Conservation (phyloP, 1,140 invertebrate genomes). For the Drosophila bocki region DNA sequence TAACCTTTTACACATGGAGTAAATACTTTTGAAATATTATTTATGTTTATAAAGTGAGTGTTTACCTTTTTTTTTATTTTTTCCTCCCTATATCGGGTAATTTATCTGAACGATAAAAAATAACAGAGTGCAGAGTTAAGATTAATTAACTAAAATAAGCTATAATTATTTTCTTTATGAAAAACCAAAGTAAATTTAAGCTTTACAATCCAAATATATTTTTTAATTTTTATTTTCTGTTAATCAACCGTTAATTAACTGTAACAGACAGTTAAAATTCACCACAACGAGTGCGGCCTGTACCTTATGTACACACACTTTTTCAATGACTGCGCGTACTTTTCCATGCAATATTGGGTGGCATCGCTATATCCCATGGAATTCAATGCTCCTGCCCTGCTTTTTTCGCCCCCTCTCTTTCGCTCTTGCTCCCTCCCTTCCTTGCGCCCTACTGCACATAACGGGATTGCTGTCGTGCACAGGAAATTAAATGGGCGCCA, state of each 20-base stretch:
- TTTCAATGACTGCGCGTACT: constrained; percentile 34
- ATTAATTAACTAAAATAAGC: no score
- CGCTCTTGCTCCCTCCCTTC: background rate
- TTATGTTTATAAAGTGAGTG: background rate
- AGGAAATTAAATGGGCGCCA: constrained; percentile 77
- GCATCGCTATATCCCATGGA: constrained; percentile 22
- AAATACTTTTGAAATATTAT: background rate
- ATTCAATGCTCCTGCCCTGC: constrained; percentile 16
- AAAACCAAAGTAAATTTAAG: no score
- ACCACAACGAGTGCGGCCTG: background rate
- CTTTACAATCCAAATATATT: no score
- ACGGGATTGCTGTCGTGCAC: constrained; percentile 51
- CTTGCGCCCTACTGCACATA: constrained; percentile 7
- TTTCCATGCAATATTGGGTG: constrained; percentile 31
- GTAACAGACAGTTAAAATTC: background rate
- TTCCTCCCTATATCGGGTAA: background rate
- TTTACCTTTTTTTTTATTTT: background rate
- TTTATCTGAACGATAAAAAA: no score
- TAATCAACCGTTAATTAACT: background rate
- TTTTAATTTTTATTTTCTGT: background rate
- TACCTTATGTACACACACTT: constrained; percentile 19
- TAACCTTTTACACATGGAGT: background rate
- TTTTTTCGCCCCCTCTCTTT: background rate
- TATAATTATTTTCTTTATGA: no score
- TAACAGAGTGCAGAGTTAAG: no score